Conservation (phyloP, 1,140 invertebrate species). For the Scaptomyza montana region DNA sequence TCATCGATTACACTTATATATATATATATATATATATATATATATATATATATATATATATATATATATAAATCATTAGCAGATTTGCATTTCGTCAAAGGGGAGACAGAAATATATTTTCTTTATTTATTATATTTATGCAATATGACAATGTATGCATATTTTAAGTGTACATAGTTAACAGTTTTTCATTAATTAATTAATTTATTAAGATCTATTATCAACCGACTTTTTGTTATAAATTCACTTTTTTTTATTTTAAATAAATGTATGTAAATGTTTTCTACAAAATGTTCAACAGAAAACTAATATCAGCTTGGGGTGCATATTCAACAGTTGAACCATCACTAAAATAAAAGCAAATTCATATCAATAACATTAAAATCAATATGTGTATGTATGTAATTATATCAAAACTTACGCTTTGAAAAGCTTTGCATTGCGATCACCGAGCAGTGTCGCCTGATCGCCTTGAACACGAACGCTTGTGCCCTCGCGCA, state of each 20-base stretch:
- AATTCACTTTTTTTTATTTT: background rate
- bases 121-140: no score
- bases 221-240: background rate
- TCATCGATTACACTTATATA: no score
- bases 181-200: no score
- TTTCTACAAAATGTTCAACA: slow-evolving; percentile 63
- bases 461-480: slow-evolving; percentile 86
- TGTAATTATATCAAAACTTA: slow-evolving; percentile 81
- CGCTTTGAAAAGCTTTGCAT: slow-evolving; percentile 88
- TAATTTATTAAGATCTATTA: no score
- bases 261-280: slow-evolving; percentile 35
- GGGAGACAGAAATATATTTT: no score
- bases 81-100: no score
- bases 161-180: no score
- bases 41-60: no score
- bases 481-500: slow-evolving; percentile 89
- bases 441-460: slow-evolving; percentile 86
- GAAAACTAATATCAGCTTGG: slow-evolving; percentile 86
- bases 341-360: slow-evolving; percentile 84
- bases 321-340: slow-evolving; percentile 85
- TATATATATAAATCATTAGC: no score
- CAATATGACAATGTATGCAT: no score
- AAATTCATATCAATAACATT: slow-evolving; percentile 1
- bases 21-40: no score
- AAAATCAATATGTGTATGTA: background rate